Evolutionary conservation across 1,140 invertebrate genomes (phyloP).

Genomic region (Hirudo medicinalis): DNA sequence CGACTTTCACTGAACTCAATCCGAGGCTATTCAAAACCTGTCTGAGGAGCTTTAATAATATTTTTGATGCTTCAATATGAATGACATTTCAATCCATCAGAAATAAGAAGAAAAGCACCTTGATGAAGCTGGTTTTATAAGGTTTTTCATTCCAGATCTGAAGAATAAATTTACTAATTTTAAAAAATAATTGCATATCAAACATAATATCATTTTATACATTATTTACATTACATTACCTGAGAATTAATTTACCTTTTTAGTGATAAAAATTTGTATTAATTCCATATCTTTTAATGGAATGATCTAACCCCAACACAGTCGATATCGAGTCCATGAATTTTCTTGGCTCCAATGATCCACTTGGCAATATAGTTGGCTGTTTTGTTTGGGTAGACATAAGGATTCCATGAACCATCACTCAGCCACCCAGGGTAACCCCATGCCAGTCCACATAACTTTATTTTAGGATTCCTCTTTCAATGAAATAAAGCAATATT

Average conservation of each 20-base stretch:
- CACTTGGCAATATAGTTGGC: constrained; percentile 18
- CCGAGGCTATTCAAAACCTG: constrained; percentile 17
- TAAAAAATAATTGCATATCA: not conserved
- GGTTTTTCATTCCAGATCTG: constrained; percentile 24
- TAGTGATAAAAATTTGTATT: too few species aligned
- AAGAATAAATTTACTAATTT: not conserved
- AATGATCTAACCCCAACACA: constrained; percentile 11
- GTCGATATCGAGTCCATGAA: constrained; percentile 5
- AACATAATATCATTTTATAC: not conserved
- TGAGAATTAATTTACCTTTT: too few species aligned
- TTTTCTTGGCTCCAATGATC: constrained; percentile 12
- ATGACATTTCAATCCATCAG: not conserved
- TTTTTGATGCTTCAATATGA: not conserved
- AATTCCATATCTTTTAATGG: too few species aligned
- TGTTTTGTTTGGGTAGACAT: constrained; percentile 12
- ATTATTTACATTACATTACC: too few species aligned
- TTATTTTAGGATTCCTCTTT: constrained; percentile 25
- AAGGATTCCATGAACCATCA: constrained; percentile 16
- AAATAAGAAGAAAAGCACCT: constrained; percentile 10
- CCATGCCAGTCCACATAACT: constrained; percentile 25
- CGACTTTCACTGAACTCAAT: constrained; percentile 18
- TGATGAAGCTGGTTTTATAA: constrained; percentile 19
- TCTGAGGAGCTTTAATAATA: constrained; percentile 11
- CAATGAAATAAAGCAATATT: not conserved
- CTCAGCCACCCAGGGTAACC: constrained; percentile 26